These are phyloP conservation scores for Chelonoidis abingdonii DNA, from an alignment of 2,113 vertebrate species.

Conservation along the genomic window DNA sequence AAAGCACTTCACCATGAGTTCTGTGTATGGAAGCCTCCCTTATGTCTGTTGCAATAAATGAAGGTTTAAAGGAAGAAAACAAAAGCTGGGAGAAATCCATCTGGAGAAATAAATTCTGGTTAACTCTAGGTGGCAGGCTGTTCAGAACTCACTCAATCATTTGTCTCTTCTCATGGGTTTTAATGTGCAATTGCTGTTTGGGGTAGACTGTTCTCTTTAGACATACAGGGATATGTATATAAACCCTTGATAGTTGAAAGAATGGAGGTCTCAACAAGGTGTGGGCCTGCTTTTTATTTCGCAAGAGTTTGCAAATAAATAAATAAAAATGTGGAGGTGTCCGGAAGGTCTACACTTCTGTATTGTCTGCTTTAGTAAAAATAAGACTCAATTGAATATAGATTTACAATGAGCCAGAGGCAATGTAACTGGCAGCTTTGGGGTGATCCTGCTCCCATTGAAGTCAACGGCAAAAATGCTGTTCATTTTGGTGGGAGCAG, in stretches of 20 bases:
- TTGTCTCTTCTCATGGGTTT: neutral
- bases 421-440: neutral
- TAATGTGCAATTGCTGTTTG: neutral
- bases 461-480: neutral
- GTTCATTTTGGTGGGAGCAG: neutral
- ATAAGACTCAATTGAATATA: neutral
- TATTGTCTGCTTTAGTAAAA: neutral
- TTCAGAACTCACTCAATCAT: neutral
- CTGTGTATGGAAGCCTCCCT: neutral
- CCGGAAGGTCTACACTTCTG: neutral
- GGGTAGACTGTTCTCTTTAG: neutral
- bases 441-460: neutral
- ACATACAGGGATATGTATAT: neutral
- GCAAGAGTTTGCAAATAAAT: neutral
- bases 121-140: neutral
- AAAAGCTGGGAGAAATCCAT: neutral
- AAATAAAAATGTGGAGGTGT: neutral
- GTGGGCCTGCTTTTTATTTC: neutral
- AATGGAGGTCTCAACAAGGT: neutral
- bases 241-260: neutral
- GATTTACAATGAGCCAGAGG: neutral
- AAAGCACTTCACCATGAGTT: neutral
- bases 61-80: neutral
- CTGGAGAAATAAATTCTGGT: neutral
- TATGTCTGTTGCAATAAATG: slow-evolving; percentile 2